Evolutionary conservation across 2,113 vertebrate genomes (phyloP).

Genomic region (Phyllostomus hastatus): DNA sequence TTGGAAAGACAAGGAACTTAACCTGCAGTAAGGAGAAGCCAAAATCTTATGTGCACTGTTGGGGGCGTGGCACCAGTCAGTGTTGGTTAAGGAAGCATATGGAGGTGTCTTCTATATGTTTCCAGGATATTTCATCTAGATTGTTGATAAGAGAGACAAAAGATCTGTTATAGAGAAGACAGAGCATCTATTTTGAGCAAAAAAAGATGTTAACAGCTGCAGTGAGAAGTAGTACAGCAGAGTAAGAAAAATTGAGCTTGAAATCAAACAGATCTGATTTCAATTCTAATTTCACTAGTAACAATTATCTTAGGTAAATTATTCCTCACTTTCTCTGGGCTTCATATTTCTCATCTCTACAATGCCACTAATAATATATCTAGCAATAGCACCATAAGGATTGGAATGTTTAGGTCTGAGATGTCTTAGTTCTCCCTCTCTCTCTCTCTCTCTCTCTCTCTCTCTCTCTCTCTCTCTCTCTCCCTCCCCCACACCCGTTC

Average conservation of each 20-base stretch:
- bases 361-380: neutral
- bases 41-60: neutral
- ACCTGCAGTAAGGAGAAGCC: neutral
- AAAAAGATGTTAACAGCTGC: neutral
- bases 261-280: neutral
- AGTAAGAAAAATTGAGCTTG: neutral
- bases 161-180: neutral
- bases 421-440: neutral
- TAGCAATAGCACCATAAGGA: neutral
- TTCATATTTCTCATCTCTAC: slow-evolving; percentile 1
- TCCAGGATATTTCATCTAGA: neutral
- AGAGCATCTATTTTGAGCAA: neutral
- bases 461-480: neutral
- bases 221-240: neutral
- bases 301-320: neutral
- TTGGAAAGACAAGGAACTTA: neutral
- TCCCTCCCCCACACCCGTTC: neutral
- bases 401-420: neutral
- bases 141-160: neutral
- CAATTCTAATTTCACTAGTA: slow-evolving; percentile 28
- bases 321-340: neutral
- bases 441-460: neutral
- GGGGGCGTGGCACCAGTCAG: neutral
- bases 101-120: neutral
- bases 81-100: neutral